Evolutionary conservation across 2,888 invertebrate species (phyloP).

Genomic region (Leptopilina drosophilae): DNA sequence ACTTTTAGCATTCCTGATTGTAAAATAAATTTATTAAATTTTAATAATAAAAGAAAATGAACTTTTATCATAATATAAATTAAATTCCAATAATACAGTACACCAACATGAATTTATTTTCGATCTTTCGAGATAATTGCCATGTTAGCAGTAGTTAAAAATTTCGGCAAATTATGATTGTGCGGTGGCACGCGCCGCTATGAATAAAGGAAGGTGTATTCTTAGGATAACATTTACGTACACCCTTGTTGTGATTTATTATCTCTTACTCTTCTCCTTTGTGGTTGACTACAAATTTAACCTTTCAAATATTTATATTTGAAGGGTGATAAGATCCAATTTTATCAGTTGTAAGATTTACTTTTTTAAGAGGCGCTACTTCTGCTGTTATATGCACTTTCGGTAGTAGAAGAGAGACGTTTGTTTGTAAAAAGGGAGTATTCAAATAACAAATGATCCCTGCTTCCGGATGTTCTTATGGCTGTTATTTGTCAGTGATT

Average conservation of each 20-base stretch:
- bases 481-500: conserved; percentile 6
- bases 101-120: too few relatives aligned
- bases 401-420: background rate
- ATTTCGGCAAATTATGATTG: too few relatives aligned
- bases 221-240: conserved; percentile 20
- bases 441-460: conserved; percentile 26
- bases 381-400: background rate
- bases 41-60: too few relatives aligned
- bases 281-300: background rate
- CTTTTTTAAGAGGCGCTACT: background rate
- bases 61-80: too few relatives aligned
- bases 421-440: conserved; percentile 10
- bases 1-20: too few relatives aligned
- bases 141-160: too few relatives aligned
- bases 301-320: conserved; percentile 9
- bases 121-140: too few relatives aligned
- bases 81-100: too few relatives aligned
- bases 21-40: too few relatives aligned
- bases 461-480: conserved; percentile 4
- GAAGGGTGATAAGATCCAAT: conserved; percentile 26
- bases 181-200: conserved; percentile 5
- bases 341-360: conserved; percentile 9
- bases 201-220: conserved; percentile 14
- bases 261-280: conserved; percentile 1
- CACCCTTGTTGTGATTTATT: conserved; percentile 20